Evolutionary conservation across 30 jellyfish, hydroid and myxozoan species (phyloP).

Genomic region (Hydra vulgaris): DNA sequence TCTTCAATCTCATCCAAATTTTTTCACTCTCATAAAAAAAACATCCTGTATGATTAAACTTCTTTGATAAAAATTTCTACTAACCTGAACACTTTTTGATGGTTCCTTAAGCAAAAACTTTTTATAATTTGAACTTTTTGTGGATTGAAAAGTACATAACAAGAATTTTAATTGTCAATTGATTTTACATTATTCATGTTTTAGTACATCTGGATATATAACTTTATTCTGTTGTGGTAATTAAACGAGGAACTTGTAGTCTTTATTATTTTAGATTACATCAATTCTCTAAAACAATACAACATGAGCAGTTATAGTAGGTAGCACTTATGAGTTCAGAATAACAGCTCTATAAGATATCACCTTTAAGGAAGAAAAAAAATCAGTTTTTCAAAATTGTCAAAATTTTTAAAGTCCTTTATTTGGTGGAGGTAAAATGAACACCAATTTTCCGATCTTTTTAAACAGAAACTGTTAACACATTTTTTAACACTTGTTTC

Average conservation of each 20-base stretch:
- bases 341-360: neutral
- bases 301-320: neutral
- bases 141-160: conserved; percentile 11
- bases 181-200: no score
- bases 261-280: neutral
- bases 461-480: neutral
- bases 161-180: neutral
- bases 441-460: conserved; percentile 1
- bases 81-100: conserved; percentile 1
- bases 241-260: no score
- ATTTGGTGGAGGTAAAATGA: conserved; percentile 5
- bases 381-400: no score
- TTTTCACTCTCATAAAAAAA: conserved; percentile 1
- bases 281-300: neutral
- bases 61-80: neutral
- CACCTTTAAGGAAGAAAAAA: neutral
- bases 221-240: neutral
- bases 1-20: no score
- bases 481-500: no score
- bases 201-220: neutral
- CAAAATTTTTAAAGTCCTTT: conserved; percentile 9
- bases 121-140: conserved; percentile 5
- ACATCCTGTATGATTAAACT: neutral
- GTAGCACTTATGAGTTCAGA: no score
- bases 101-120: conserved; percentile 1